Evolutionary conservation across 2,888 invertebrate species (phyloP), one percentile per base, ranked within the genome.

Genomic region (Eupithecia exiguata): DNA sequence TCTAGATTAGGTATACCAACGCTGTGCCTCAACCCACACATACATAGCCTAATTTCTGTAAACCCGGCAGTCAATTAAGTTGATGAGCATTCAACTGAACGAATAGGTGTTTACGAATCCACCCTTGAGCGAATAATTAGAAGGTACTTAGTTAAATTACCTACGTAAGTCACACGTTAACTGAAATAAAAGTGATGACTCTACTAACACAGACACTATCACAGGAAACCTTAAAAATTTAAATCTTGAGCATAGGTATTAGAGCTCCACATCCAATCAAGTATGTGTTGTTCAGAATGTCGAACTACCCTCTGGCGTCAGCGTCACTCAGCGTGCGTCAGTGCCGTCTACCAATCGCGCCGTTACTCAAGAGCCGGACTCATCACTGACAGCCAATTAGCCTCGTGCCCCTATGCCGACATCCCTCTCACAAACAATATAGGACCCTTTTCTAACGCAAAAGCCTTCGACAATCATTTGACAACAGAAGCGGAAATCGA

Each of bases 371-470:
- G 83, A 85, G 87, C 88, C 88, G 91, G 88, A 86, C 91, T 91
- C 90, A 88, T 89, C 88, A 89, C 88, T 93, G 94, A 94, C 94
- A 94, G 87, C 92, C 94, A 94, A 94, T 94, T 94, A 94, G 88
- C 89, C 89, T 82, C 84, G 77, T 87, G 84, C 87, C 90, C 89
- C 84, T 83, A 79, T 84, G 82, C 83, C 83, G 65, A 71, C 66
- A 68, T 66, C 75, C 65, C 72, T 75, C 38, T 63, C 46, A 63
- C 63, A 58, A 58, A 58, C 25, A 40, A 72, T 66, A 38, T 36
- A 68, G 36, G 40, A 69, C 36, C 30, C 66, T 38, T 66, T 40
- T 66, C 40, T 21, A 40, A 43, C 40, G 66, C 30, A 62, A 35
- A 30, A 40, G 43, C 40, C 36, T 35, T 38, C 36, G 66, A 66